phyloP scores from a whole-genome alignment of 2,113 vertebrate species.

The Ageneiosus marmoratus region DNA sequence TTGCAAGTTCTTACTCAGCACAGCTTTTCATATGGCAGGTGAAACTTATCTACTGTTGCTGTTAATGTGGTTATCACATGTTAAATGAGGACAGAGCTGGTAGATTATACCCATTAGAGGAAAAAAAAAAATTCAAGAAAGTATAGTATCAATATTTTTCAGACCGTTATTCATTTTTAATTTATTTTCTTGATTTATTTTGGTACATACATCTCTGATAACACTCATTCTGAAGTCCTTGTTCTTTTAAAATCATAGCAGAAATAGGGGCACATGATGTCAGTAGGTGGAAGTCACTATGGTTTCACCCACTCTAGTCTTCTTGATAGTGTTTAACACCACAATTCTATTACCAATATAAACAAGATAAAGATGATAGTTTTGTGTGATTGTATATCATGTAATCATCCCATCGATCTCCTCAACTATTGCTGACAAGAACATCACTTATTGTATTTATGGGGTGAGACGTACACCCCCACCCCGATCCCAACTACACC shows the following conservation, averaged over 20 bases:
- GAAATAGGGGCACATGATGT: no score
- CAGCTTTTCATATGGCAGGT: not conserved
- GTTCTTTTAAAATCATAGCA: no score
- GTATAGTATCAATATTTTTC: no score
- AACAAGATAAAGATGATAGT: not conserved
- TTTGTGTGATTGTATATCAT: not conserved
- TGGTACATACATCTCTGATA: no score
- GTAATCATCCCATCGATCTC: not conserved
- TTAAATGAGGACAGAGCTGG: not conserved
- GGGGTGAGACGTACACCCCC: not conserved
- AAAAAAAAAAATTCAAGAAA: no score
- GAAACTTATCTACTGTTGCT: not conserved
- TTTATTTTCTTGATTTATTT: no score
- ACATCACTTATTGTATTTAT: no score
- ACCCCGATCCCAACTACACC: not conserved
- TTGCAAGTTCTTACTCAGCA: not conserved
- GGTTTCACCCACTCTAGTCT: not conserved
- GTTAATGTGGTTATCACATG: not conserved
- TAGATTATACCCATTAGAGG: not conserved
- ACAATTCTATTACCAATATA: not conserved
- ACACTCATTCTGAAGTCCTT: no score
- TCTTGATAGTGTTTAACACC: not conserved
- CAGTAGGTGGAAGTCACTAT: no score
- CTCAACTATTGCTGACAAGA: not conserved
- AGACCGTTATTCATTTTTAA: no score